Evolutionary conservation across 1,140 invertebrate genomes (phyloP), one percentile per base, ranked within the genome.

Genomic region (Eriosoma lanigerum): DNA sequence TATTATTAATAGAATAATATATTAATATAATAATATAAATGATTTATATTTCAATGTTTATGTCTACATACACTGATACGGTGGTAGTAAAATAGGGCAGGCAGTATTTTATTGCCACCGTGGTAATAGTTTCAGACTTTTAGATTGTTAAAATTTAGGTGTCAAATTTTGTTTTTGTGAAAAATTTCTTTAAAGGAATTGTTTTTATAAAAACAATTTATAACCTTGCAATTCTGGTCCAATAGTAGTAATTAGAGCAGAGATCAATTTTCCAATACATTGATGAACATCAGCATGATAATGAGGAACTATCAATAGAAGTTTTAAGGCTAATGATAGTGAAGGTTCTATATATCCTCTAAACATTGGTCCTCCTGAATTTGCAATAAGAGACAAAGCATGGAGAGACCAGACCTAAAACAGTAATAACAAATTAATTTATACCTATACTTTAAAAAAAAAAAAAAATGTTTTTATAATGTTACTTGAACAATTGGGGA

Each of bases 361-460:
- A 87, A 99, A 99, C 96, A 99, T 98, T 38, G 97, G 97, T 1
- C 97, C 97, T 29, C 97, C 97, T 10, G 96, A 98, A 86, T 99
- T 97, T 32, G 96, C 96, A 81, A 99, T 96, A 81, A 99, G 89
- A 12, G 95, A 93, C 48, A 99, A 86, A 3, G 97, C 96, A 88
- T 99, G 95, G 5, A 99, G 87, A 0, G 97, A 93, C 98, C 98
- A 99, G 48, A 97, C 93, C 92, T 97, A 84, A 46, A 86, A 83
- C 72, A 58, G 81, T 83, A 80, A 81, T 81, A 21, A 21, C 4
- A 54, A 48, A 76, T 68, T 12, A 50, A 21, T 66, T 62, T 21
- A 62, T 26, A 56, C 0, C 81, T 5, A 70, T 1, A 21, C 1
- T 6, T 76, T 76, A 15, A n/a, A 12, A 75, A 76, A 6, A 6